Evolutionary conservation across 1,140 invertebrate species (phyloP).

Genomic region (Drosophila kikkawai): DNA sequence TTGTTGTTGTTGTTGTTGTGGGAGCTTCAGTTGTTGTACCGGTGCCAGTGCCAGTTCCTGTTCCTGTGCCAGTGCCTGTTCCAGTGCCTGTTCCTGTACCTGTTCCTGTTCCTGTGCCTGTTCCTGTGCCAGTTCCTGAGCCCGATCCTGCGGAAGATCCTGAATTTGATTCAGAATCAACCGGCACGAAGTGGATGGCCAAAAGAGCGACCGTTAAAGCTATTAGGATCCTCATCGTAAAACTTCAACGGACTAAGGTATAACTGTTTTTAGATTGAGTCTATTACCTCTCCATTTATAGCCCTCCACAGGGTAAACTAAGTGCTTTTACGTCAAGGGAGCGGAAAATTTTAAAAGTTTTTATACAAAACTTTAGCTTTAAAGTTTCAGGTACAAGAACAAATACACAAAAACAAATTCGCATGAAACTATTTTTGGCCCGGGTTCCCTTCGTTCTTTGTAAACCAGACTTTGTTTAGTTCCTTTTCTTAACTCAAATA

Average conservation of each 20-base stretch:
- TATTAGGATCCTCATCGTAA: background rate
- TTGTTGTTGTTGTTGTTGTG: constrained; percentile 3
- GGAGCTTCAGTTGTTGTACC: background rate
- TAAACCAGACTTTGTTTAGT: too few species aligned
- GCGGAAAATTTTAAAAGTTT: too few species aligned
- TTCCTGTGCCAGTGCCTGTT: background rate
- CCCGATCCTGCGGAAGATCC: background rate
- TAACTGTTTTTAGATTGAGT: background rate
- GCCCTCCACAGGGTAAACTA: too few species aligned
- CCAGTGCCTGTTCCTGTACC: background rate
- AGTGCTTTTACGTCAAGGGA: too few species aligned
- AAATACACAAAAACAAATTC: too few species aligned
- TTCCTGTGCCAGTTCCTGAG: background rate
- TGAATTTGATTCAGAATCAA: background rate
- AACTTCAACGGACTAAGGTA: too few species aligned
- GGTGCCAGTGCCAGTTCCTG: background rate
- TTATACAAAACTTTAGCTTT: too few species aligned
- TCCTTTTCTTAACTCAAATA: too few species aligned
- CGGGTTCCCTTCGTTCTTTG: too few species aligned
- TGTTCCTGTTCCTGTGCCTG: background rate
- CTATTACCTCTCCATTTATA: too few species aligned
- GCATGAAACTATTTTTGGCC: too few species aligned
- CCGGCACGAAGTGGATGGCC: background rate
- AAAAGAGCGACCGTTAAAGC: background rate
- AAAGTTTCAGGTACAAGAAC: too few species aligned